These are phyloP conservation scores for Carduelis carduelis DNA, from an alignment of 2,797 vertebrate genomes.

Conservation along the genomic window DNA sequence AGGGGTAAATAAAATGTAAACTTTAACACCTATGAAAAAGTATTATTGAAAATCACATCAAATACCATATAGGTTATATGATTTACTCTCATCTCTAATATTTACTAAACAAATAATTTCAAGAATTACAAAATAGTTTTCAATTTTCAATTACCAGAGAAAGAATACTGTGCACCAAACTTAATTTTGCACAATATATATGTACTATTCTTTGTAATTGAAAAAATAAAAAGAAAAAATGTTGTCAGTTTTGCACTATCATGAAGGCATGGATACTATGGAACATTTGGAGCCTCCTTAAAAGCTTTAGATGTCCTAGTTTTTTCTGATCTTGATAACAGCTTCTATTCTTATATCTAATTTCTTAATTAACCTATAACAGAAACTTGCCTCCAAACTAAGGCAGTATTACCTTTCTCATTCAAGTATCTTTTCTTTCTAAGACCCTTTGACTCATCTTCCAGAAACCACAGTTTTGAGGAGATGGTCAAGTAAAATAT, in stretches of 20 bases:
- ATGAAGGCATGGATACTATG: neutral
- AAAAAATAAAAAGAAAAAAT: rapidly evolving
- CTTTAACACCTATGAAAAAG: neutral
- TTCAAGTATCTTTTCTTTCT: neutral
- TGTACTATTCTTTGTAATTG: neutral
- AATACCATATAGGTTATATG: neutral
- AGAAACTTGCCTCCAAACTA: neutral
- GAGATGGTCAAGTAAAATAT: neutral
- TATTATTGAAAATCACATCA: neutral
- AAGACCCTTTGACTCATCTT: neutral
- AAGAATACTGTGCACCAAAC: neutral
- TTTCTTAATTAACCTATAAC: neutral
- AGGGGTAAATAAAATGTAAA: neutral
- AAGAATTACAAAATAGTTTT: neutral
- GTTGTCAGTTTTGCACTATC: neutral
- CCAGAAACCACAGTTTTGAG: neutral
- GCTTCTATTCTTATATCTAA: neutral
- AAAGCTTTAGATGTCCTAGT: neutral
- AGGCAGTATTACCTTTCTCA: neutral
- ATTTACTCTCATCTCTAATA: neutral
- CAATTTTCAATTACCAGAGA: neutral
- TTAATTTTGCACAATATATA: neutral
- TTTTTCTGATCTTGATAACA: neutral
- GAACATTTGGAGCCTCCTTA: neutral
- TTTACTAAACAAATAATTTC: neutral